Evolutionary conservation across 2,113 vertebrate species (phyloP).

Genomic region (Poecile atricapillus): DNA sequence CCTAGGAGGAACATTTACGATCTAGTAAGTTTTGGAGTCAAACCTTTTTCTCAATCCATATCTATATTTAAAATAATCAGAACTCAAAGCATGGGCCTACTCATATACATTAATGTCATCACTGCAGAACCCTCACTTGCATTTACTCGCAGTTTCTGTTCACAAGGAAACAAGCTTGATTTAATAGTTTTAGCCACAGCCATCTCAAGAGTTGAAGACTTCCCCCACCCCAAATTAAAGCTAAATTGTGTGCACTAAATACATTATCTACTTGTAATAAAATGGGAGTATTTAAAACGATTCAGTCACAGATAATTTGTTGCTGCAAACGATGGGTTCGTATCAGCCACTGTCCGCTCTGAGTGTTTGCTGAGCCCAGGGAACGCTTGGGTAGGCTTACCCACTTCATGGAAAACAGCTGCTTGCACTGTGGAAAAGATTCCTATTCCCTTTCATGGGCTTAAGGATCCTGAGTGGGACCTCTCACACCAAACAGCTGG

Average conservation of each 20-base stretch:
- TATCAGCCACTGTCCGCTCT: background rate
- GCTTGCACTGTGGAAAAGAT: background rate
- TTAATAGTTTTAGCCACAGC: background rate
- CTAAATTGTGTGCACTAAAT: background rate
- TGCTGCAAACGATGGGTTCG: background rate
- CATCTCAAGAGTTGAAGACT: background rate
- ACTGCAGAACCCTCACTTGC: background rate
- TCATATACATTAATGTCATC: background rate
- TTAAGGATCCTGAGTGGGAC: background rate
- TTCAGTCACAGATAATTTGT: background rate
- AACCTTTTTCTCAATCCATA: background rate
- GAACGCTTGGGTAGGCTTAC: fast-evolving
- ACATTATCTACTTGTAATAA: background rate
- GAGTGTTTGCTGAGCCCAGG: background rate
- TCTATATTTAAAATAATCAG: background rate
- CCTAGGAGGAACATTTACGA: background rate
- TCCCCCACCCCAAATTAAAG: background rate
- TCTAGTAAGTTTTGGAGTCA: background rate
- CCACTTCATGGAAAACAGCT: background rate
- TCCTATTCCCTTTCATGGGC: fast-evolving
- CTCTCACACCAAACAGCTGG: fast-evolving
- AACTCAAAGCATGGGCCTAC: background rate
- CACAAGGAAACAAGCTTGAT: background rate
- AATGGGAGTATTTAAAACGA: background rate
- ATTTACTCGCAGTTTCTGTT: background rate